phyloP scores from a whole-genome alignment of 2,797 vertebrate species.

The Tenualosa thibaudeaui region DNA sequence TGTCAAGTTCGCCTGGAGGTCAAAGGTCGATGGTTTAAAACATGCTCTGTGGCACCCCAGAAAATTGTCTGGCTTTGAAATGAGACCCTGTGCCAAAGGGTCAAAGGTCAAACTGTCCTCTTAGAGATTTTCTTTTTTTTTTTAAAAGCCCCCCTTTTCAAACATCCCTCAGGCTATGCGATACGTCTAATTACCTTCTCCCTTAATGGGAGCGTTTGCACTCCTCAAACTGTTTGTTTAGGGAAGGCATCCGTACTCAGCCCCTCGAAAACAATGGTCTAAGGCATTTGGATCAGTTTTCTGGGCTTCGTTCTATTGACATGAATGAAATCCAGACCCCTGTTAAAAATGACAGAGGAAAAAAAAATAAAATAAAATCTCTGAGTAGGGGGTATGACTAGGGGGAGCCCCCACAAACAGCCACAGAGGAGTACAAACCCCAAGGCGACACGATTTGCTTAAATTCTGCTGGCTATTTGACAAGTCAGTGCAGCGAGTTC shows the following conservation, averaged over 20 bases:
- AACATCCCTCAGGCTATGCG: slow-evolving; percentile 55
- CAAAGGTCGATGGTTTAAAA: slow-evolving; percentile 48
- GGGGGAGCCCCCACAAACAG: slow-evolving; percentile 10
- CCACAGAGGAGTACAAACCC: slow-evolving; percentile 24
- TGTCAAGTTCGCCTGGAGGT: slow-evolving; percentile 51
- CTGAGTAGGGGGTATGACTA: neutral
- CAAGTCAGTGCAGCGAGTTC: slow-evolving; percentile 33
- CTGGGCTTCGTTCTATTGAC: slow-evolving; percentile 38
- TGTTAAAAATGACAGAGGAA: slow-evolving; percentile 26
- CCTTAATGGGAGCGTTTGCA: slow-evolving; percentile 45
- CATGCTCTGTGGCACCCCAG: slow-evolving; percentile 46
- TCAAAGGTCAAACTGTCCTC: slow-evolving; percentile 56
- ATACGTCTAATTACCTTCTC: slow-evolving; percentile 55
- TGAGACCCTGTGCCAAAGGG: slow-evolving; percentile 47
- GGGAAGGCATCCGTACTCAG: slow-evolving; percentile 50
- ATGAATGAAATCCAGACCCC: slow-evolving; percentile 33
- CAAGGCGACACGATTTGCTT: slow-evolving; percentile 34
- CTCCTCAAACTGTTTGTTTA: slow-evolving; percentile 53
- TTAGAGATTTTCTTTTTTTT: slow-evolving; percentile 53
- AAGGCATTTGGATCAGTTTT: slow-evolving; percentile 29
- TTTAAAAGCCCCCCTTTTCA: slow-evolving; percentile 53
- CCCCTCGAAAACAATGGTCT: slow-evolving; percentile 21
- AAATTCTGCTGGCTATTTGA: slow-evolving; percentile 44
- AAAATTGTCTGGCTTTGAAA: slow-evolving; percentile 60
- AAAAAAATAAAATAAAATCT: neutral